Conservation (phyloP, 2,797 vertebrate genomes). For the Pagetopsis macropterus region DNA sequence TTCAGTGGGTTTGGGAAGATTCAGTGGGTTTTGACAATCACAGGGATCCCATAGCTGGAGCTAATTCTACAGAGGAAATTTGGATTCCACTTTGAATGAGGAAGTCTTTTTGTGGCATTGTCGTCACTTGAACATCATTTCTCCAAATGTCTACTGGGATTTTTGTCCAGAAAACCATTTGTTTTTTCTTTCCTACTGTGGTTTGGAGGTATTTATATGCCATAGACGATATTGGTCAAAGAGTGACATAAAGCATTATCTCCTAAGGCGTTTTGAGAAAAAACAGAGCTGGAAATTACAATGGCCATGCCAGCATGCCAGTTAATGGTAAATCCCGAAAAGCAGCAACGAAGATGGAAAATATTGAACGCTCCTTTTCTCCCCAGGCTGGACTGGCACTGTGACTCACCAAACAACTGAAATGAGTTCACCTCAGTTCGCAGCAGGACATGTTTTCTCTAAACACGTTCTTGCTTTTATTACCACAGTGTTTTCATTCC, state of each 20-base stretch:
- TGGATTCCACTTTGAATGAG: slow-evolving; percentile 54
- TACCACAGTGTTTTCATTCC: slow-evolving; percentile 39
- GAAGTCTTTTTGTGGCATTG: slow-evolving; percentile 33
- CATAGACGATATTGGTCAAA: slow-evolving; percentile 38
- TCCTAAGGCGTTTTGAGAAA: slow-evolving; percentile 57
- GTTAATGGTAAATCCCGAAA: slow-evolving; percentile 41
- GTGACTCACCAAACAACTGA: slow-evolving; percentile 69
- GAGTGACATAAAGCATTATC: slow-evolving; percentile 51
- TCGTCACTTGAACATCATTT: slow-evolving; percentile 43
- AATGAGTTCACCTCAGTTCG: slow-evolving; percentile 61
- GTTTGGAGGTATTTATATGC: slow-evolving; percentile 59
- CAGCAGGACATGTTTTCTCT: slow-evolving; percentile 62
- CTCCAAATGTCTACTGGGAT: slow-evolving; percentile 22
- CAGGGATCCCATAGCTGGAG: slow-evolving; percentile 37
- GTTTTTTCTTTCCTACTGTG: slow-evolving; percentile 27
- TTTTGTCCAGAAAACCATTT: slow-evolving; percentile 20
- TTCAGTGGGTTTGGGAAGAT: slow-evolving; percentile 57
- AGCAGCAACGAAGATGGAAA: slow-evolving; percentile 58
- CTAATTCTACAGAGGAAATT: slow-evolving; percentile 58
- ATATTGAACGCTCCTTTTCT: slow-evolving; percentile 54
- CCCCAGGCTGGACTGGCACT: slow-evolving; percentile 56
- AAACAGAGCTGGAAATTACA: slow-evolving; percentile 68
- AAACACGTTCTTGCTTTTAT: slow-evolving; percentile 41
- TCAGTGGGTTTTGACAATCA: slow-evolving; percentile 27
- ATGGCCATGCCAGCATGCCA: slow-evolving; percentile 52